Evolutionary conservation across 2,888 invertebrate species (phyloP).

Genomic region (Alcis repandata): DNA sequence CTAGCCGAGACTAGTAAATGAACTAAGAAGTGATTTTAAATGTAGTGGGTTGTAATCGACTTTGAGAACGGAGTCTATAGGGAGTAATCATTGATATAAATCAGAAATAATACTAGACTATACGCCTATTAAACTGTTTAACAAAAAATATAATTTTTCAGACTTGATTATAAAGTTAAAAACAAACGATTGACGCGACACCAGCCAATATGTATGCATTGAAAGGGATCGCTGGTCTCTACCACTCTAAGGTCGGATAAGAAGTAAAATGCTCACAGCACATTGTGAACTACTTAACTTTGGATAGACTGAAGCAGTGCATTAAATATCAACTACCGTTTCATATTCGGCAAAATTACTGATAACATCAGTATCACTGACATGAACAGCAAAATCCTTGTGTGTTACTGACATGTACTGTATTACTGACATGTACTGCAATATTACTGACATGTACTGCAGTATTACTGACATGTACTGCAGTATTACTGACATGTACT

Average conservation of each 20-base stretch:
- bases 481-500: background rate
- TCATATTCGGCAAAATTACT: background rate
- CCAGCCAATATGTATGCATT: conserved; percentile 77
- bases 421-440: background rate
- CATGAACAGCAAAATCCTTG: background rate
- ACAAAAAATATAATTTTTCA: too few relatives aligned
- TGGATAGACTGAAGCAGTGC: background rate
- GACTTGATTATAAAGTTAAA: background rate
- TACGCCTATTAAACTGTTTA: too few relatives aligned
- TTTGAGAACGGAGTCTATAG: too few relatives aligned
- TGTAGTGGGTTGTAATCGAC: too few relatives aligned
- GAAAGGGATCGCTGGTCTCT: conserved; percentile 56
- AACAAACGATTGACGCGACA: conserved; percentile 8
- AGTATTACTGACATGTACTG: background rate
- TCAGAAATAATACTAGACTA: too few relatives aligned
- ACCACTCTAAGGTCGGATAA: conserved; percentile 45
- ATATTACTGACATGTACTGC: background rate
- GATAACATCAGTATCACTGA: background rate
- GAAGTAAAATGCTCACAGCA: background rate
- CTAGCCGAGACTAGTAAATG: too few relatives aligned
- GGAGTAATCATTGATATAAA: too few relatives aligned
- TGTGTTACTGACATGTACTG: background rate
- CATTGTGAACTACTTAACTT: background rate
- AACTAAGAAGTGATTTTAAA: too few relatives aligned
- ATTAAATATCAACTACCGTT: background rate